phyloP scores from a whole-genome alignment of 1,140 invertebrate genomes.

The Colletes gigas region DNA sequence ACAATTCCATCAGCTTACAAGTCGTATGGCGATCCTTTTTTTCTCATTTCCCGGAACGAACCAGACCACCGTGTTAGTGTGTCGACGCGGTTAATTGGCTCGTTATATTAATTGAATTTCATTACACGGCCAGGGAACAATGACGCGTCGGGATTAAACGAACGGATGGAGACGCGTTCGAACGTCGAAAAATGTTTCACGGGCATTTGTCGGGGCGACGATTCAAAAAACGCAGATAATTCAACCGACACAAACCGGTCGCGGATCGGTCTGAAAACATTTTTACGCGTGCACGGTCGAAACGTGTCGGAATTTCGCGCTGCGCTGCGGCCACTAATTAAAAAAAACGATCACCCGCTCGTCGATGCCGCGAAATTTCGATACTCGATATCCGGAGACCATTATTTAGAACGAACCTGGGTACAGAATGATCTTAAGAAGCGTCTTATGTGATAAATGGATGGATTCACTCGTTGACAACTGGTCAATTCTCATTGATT shows the following conservation, averaged over 20 bases:
- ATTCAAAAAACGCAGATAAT: constrained; percentile 63
- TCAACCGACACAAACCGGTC: constrained; percentile 49
- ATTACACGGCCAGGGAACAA: constrained; percentile 57
- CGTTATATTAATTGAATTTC: constrained; percentile 77
- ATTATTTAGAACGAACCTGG: too few relatives aligned
- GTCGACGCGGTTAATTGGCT: constrained; percentile 70
- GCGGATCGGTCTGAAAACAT: constrained; percentile 52
- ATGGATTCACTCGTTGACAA: too few relatives aligned
- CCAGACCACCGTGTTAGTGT: constrained; percentile 63
- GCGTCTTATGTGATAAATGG: too few relatives aligned
- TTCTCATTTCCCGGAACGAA: neutral
- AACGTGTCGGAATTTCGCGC: constrained; percentile 28
- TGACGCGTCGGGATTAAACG: constrained; percentile 59
- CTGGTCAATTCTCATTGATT: too few relatives aligned
- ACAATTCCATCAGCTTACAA: constrained; percentile 42
- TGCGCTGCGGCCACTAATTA: constrained; percentile 37
- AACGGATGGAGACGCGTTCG: constrained; percentile 45
- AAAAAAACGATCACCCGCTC: constrained; percentile 3
- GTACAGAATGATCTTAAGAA: too few relatives aligned
- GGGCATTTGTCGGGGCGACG: constrained; percentile 28
- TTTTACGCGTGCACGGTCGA: constrained; percentile 28
- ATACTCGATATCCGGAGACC: neutral
- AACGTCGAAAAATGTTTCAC: constrained; percentile 60
- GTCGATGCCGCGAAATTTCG: neutral
- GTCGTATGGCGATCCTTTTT: constrained; percentile 19